Evolutionary conservation across 2,888 invertebrate genomes (phyloP), one percentile per base, ranked within the genome.

Genomic region (Pantelozetes paolii): DNA sequence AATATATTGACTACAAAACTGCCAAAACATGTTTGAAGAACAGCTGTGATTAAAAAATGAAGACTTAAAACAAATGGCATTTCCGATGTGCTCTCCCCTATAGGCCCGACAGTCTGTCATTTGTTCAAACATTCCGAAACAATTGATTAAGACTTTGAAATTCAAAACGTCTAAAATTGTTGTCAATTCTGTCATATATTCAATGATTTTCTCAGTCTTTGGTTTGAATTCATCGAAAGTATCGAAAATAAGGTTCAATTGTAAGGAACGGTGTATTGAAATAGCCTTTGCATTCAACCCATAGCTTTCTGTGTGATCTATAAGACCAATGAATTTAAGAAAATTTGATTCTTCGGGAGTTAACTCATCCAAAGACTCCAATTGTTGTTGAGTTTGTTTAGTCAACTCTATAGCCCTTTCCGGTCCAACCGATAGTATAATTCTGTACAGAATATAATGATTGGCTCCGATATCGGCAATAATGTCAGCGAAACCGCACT

Each of bases 31-130:
- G 20, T 64, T 64, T 1, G 64, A n/a, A 36, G 9, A 9, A 36
- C 64, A 64, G 20, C 64, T 64, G 20, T 64, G 64, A 20, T 64
- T 64, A 36, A 64, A 64, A n/a, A 64, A 36, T 36, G 64, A 64
- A 11, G 64, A 6, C 36, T 18, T 36, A 32, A 36, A 32, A 13
- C 30, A 32, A 36, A 64, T 3, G 15, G 36, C 64, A 30, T 64
- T 64, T 36, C 64, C 64, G n/a, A 64, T 64, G 36, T 64, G 64
- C 3, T n/a, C 9, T 1, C 64, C 64, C 36, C 64, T 64, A 11
- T 36, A 64, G 5, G 36, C 15, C 20, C 36, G 64, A 36, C 36
- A n/a, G n/a, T 64, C 20, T 18, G 11, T 2, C 64, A n/a, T 64
- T 6, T 32, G 32, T 36, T 64, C 64, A 64, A 26, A 64, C 20